phyloP scores from a whole-genome alignment of 1,140 invertebrate species.

The Drosophila erecta region DNA sequence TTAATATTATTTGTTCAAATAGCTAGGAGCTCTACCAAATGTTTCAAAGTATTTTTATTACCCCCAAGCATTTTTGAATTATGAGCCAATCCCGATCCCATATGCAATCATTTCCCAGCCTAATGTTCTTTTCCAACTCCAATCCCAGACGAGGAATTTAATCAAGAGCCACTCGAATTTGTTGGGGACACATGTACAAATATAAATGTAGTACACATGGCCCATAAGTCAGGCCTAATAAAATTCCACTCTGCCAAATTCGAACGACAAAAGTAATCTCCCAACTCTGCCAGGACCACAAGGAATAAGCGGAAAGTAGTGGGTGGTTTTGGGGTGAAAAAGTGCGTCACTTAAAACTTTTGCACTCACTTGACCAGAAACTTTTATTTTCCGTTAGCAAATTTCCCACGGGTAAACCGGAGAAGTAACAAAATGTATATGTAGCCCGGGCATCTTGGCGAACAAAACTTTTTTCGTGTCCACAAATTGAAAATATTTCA shows the following conservation, averaged over 20 bases:
- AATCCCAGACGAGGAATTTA: slow-evolving; percentile 35
- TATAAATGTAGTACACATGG: slow-evolving; percentile 43
- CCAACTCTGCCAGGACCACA: slow-evolving; percentile 5
- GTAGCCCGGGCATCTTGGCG: slow-evolving; percentile 25
- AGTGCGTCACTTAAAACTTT: slow-evolving; percentile 83
- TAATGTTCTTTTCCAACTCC: neutral
- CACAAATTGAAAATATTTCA: slow-evolving; percentile 82
- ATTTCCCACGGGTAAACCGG: slow-evolving; percentile 74
- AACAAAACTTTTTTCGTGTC: slow-evolving; percentile 72
- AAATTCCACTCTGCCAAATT: slow-evolving; percentile 55
- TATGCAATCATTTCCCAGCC: slow-evolving; percentile 10
- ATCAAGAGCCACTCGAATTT: slow-evolving; percentile 41
- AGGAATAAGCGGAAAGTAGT: neutral
- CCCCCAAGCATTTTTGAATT: neutral
- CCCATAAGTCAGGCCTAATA: slow-evolving; percentile 60
- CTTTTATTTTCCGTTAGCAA: slow-evolving; percentile 83
- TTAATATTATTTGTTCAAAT: no score
- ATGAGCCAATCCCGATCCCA: neutral
- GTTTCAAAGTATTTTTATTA: neutral
- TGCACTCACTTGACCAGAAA: slow-evolving; percentile 83
- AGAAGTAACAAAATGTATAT: slow-evolving; percentile 60
- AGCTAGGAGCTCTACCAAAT: no score
- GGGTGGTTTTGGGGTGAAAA: slow-evolving; percentile 40
- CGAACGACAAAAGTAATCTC: slow-evolving; percentile 58
- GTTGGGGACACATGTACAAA: slow-evolving; percentile 26